Evolutionary conservation across 92 coral and sea anemone genomes (phyloP).

Genomic region (Desmophyllum pertusum): DNA sequence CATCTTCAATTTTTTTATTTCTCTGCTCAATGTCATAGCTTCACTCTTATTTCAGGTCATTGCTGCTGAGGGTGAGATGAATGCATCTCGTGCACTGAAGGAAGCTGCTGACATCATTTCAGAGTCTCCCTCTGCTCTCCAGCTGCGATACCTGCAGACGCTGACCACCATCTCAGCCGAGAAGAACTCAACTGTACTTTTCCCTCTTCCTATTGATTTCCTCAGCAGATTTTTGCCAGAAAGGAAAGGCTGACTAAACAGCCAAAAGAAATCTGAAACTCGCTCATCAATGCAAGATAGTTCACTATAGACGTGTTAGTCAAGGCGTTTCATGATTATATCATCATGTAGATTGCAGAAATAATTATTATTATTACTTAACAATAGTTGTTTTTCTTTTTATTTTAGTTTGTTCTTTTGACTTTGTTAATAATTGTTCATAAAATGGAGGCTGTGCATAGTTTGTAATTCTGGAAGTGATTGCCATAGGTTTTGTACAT

Average conservation of each 20-base stretch:
- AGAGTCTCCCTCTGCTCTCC: slow-evolving; percentile 85
- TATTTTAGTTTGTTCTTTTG: background rate
- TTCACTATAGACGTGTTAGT: background rate
- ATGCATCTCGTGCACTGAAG: slow-evolving; percentile 88
- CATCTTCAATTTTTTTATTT: background rate
- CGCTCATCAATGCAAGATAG: background rate
- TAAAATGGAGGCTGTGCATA: too few relatives aligned
- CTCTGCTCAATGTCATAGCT: background rate
- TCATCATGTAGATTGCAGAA: background rate
- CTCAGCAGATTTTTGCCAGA: slow-evolving; percentile 62
- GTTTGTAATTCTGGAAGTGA: too few relatives aligned
- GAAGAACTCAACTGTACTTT: slow-evolving; percentile 61
- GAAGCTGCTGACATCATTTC: slow-evolving; percentile 90
- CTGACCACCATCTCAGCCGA: slow-evolving; percentile 75
- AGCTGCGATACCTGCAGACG: slow-evolving; percentile 91
- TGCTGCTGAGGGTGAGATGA: slow-evolving; percentile 94
- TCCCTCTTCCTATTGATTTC: slow-evolving; percentile 72
- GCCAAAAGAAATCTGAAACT: background rate
- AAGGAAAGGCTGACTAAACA: background rate
- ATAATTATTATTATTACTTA: background rate
- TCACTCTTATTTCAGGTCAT: slow-evolving; percentile 58
- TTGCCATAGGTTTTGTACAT: too few relatives aligned
- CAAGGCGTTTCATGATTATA: background rate
- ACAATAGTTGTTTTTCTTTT: too few relatives aligned
- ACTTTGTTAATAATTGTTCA: too few relatives aligned